phyloP scores from a whole-genome alignment of 2,113 vertebrate species.

The Rafetus swinhoei region DNA sequence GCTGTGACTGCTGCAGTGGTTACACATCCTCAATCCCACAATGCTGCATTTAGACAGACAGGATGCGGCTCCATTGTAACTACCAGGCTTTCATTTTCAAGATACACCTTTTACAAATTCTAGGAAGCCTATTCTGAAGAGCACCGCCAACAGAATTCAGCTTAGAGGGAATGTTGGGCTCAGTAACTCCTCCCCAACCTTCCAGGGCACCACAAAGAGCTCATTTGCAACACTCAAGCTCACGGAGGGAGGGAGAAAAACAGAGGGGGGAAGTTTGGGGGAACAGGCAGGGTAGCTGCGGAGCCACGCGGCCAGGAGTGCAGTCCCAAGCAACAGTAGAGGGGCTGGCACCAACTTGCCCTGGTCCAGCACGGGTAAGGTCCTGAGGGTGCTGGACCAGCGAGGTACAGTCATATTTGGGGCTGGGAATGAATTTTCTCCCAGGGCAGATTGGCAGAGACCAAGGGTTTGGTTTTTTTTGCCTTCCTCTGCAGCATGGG shows the following conservation, averaged over 20 bases:
- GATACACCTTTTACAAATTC: background rate
- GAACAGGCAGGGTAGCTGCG: too few species aligned
- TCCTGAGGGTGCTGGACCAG: too few species aligned
- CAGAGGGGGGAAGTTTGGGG: too few species aligned
- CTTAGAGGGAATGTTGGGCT: too few species aligned
- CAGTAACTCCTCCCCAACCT: too few species aligned
- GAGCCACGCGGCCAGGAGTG: too few species aligned
- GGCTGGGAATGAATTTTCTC: background rate
- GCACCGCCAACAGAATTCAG: background rate
- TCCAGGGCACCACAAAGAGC: too few species aligned
- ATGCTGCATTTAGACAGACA: background rate
- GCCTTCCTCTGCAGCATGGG: background rate
- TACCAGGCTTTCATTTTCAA: background rate
- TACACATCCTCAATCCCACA: background rate
- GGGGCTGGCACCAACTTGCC: too few species aligned
- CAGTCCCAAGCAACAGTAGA: too few species aligned
- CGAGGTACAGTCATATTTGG: background rate
- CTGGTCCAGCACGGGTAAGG: too few species aligned
- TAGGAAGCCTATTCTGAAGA: background rate
- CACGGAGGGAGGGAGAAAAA: too few species aligned
- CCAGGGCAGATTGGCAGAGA: background rate
- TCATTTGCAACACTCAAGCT: too few species aligned
- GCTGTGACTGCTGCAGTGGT: rapidly evolving
- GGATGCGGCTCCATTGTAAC: background rate
- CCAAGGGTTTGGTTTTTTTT: background rate